Conservation (phyloP, 2,113 vertebrate genomes). For the Actenoides hombroni region DNA sequence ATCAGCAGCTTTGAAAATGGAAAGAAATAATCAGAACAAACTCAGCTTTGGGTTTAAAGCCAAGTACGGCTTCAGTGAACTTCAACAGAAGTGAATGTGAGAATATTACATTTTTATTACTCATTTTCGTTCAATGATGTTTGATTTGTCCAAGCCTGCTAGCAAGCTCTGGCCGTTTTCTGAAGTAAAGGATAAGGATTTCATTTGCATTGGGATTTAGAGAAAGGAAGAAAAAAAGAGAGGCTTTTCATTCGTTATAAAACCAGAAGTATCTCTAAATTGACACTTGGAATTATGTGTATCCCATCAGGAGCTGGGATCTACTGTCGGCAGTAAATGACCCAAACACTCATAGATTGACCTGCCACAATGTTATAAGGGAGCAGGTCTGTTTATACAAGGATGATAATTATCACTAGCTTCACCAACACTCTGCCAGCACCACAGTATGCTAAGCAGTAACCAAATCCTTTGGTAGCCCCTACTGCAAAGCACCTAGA, state of each 20-base stretch:
- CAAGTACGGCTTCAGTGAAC: neutral
- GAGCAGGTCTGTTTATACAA: neutral
- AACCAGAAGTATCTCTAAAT: neutral
- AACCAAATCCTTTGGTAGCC: neutral
- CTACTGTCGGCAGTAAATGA: neutral
- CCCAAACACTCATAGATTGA: neutral
- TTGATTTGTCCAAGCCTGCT: neutral
- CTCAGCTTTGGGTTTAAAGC: neutral
- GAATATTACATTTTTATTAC: neutral
- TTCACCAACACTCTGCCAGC: neutral
- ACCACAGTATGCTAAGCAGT: neutral
- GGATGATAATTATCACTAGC: neutral
- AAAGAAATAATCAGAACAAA: conserved; percentile 1
- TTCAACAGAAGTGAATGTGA: neutral
- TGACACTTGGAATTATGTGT: neutral
- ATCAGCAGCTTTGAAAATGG: neutral
- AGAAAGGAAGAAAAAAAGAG: neutral
- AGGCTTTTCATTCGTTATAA: neutral
- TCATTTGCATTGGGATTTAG: neutral
- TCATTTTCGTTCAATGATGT: neutral
- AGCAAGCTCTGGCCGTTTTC: neutral
- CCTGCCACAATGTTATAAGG: neutral
- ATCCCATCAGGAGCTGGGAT: neutral
- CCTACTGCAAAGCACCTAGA: neutral
- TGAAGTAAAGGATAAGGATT: neutral